Base-by-base conservation (phyloP, 2,113 vertebrate genomes). In the Hirundichthys speculiger region DNA sequence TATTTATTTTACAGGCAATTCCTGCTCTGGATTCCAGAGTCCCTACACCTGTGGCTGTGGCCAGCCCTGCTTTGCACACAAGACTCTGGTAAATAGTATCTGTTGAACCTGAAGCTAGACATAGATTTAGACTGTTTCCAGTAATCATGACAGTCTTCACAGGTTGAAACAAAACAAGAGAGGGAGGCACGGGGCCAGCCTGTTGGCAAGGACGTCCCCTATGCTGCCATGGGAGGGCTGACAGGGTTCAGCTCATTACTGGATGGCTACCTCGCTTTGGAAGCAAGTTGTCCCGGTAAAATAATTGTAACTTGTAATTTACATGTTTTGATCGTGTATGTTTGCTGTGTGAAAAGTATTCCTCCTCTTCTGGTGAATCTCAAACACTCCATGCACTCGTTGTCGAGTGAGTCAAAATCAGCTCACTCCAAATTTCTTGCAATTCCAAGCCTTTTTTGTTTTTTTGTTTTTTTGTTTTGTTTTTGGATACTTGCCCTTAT, bases 181-280 rank as follows among this genome's bases (percentile, higher is more conserved):
- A 90, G 95, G 61, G 41, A 92, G 71, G 92, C 92, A 7, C 90
- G 92, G 11, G 94, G 95, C 46, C 91, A 68, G 66, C 94, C 95
- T 0, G 91, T 94, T 64, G 96, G 96, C 20, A 80, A 48, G 22
- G 93, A 94, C 13, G 91, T 95, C 27, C 95, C 94, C 2, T 98
- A 94, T 0, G 93, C 93, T 54, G 95, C 96, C 1, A 94, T 98
- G 94, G 96, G 95, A 40, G 96, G 95, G 2, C 64, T 99, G 56
- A 96, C 94, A 0, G 95, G 96, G 5, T 98, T 96, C 79, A 96
- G 93, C 61, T 97, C 96, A 0, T 84, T 98, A 46, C 82, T 92
- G 64, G 95, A 96, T 70, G 95, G 95, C 52, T 96, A 96, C 86
- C 81, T 95, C 64, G 86, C 93, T 54, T 86, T 96, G 0, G 93